Evolutionary conservation across 2,888 invertebrate species (phyloP).

Genomic region (Onchidella celtica): DNA sequence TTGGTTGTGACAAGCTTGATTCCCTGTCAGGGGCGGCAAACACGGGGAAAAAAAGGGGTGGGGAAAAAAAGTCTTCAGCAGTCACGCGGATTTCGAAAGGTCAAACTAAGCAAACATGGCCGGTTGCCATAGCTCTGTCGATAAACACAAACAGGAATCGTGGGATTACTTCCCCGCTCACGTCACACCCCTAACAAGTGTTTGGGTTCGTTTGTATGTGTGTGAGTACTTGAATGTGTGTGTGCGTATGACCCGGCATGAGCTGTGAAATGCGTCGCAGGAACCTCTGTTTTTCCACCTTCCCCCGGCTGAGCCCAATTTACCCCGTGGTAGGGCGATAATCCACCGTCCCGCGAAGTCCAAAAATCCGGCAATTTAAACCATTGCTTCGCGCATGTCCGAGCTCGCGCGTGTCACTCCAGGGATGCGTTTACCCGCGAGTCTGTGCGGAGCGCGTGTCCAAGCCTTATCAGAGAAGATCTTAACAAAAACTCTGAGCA

Average conservation of each 20-base stretch:
- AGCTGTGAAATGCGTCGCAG: no score
- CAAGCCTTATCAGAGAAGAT: background rate
- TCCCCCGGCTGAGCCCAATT: no score
- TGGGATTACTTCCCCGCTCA: background rate
- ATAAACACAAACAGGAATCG: background rate
- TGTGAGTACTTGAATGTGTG: no score
- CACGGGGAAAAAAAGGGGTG: no score
- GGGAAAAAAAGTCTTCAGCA: background rate
- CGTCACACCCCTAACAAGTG: background rate
- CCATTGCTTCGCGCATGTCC: background rate
- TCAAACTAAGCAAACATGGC: background rate
- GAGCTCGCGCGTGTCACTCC: background rate
- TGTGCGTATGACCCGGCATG: no score
- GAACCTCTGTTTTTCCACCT: no score
- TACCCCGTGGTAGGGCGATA: no score
- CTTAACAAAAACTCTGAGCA: no score
- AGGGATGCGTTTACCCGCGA: background rate
- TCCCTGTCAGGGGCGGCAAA: no score
- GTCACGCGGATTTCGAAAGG: background rate
- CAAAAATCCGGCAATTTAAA: background rate
- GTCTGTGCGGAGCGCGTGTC: background rate
- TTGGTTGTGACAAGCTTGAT: background rate
- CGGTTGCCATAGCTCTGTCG: background rate
- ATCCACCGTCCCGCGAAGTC: no score
- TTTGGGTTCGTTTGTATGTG: background rate